Percentiles rank a stretch among this genome's conserved stretches.
These are phyloP conservation scores for Catocala nupta DNA, from an alignment of 2,888 invertebrate species.

Conservation along the genomic window DNA sequence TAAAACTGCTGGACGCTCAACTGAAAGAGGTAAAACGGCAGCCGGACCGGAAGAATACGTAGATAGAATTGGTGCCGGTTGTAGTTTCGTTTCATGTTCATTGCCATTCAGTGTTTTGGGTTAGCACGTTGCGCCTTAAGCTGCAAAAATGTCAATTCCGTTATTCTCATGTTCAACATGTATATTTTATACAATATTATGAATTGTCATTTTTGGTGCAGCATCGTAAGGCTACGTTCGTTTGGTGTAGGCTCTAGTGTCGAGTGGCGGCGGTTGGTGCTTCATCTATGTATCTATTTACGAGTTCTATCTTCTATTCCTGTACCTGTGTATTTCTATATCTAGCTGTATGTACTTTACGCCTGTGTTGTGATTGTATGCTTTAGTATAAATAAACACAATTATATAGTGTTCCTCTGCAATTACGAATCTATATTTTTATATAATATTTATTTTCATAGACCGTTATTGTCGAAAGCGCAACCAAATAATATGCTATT, in stretches of 20 bases:
- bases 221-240: conserved; percentile 66
- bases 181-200: conserved; percentile 12
- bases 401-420: neutral
- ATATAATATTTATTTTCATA: too few relatives aligned
- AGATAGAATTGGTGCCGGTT: conserved; percentile 81
- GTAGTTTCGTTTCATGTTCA: conserved; percentile 78
- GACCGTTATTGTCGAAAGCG: too few relatives aligned
- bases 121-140: conserved; percentile 52
- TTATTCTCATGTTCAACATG: neutral
- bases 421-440: too few relatives aligned
- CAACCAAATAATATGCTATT: too few relatives aligned
- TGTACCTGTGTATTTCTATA: conserved; percentile 74
- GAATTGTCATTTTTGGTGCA: conserved; percentile 51
- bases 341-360: conserved; percentile 69
- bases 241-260: conserved; percentile 77
- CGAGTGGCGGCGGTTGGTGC: conserved; percentile 83
- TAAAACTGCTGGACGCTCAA: conserved; percentile 95
- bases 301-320: conserved; percentile 68
- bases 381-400: conserved; percentile 43
- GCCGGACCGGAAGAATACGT: conserved; percentile 62
- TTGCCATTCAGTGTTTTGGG: conserved; percentile 73
- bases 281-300: conserved; percentile 81
- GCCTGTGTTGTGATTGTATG: conserved; percentile 81
- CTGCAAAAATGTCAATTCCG: conserved; percentile 48
- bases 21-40: conserved; percentile 95